Conservation (phyloP, 2,888 invertebrate genomes). For the Terebella lapidaria region DNA sequence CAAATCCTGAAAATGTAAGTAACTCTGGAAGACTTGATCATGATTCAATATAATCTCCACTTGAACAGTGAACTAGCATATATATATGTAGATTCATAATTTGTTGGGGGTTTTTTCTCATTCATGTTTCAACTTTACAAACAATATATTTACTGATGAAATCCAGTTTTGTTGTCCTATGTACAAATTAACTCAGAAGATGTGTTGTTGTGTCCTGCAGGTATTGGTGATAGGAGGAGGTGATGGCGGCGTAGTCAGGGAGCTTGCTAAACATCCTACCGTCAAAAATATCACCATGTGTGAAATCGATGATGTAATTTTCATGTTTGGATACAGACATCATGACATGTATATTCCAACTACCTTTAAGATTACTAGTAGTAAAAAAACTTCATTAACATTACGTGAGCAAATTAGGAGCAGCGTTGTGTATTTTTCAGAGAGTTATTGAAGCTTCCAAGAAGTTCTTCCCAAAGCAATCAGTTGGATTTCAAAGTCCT, state of each 20-base stretch:
- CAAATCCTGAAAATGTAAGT: conserved; percentile 74
- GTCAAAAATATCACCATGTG: conserved; percentile 84
- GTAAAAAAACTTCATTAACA: not conserved
- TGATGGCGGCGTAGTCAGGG: conserved; percentile 94
- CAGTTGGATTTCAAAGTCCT: conserved; percentile 74
- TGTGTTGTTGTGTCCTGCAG: too few relatives aligned
- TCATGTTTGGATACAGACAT: not conserved
- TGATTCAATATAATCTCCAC: too few relatives aligned
- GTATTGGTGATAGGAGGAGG: conserved; percentile 94
- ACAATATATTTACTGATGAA: too few relatives aligned
- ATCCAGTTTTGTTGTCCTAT: too few relatives aligned
- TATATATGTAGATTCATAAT: too few relatives aligned
- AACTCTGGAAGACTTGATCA: not conserved
- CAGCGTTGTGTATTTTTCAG: conserved; percentile 27
- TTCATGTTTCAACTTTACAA: too few relatives aligned
- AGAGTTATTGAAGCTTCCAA: conserved; percentile 86
- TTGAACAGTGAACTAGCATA: too few relatives aligned
- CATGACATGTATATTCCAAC: not conserved
- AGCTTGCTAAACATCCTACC: conserved; percentile 85
- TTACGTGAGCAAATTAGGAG: not conserved
- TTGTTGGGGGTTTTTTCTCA: too few relatives aligned
- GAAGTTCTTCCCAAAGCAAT: conserved; percentile 84
- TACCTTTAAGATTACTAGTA: not conserved
- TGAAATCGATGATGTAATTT: conserved; percentile 78
- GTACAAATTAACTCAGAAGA: too few relatives aligned